Evolutionary conservation across 2,113 vertebrate species (phyloP), one percentile per base, ranked within the genome.

Genomic region (Otolemur garnettii): DNA sequence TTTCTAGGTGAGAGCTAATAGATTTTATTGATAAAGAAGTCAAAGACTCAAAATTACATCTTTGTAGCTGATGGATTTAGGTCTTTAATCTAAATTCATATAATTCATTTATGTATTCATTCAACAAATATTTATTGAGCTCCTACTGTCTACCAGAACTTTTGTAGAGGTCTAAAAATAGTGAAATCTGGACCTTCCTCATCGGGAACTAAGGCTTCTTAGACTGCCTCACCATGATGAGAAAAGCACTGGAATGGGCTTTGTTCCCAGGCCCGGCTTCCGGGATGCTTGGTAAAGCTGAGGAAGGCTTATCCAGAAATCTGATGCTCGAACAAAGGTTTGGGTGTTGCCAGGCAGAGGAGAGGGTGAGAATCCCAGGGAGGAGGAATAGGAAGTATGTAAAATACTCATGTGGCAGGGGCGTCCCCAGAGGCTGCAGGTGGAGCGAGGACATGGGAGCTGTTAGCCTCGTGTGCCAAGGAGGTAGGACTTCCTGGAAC

Each of bases 21-120:
- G 18, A 77, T n/a, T 82, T 90, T 74, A 88, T 24, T 77, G 59
- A 42, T 84, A 33, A 64, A 85, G 66, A 77, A 87, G 85, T 3
- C 64, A 71, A 30, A 38, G 30, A 60, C 53, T 66, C 26, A 28
- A 7, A 64, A 24, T 45, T 71, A 26, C 50, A 33, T 35, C 50
- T 93, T 91, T 53, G 64, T 78, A 74, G 91, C 50, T 35, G 18
- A 82, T 33, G 82, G 66, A 22, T 79, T 71, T 93, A 74, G 75
- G n/a, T 74, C 64, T 60, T 82, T 93, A 18, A 55, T 33, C 42
- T 42, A 79, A 22, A 69, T 77, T 66, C 53, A 38, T 38, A 74
- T 22, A 42, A 88, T 91, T 96, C 19, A 89, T 35, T 93, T 86
- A 45, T 55, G 7, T 81, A 13, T 62, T 72, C 7, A 5, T 81